A percentile compares a stretch with the other conserved stretches of the same genome.
Conservation (phyloP, 2,113 vertebrate genomes). For the Haemorhous mexicanus region DNA sequence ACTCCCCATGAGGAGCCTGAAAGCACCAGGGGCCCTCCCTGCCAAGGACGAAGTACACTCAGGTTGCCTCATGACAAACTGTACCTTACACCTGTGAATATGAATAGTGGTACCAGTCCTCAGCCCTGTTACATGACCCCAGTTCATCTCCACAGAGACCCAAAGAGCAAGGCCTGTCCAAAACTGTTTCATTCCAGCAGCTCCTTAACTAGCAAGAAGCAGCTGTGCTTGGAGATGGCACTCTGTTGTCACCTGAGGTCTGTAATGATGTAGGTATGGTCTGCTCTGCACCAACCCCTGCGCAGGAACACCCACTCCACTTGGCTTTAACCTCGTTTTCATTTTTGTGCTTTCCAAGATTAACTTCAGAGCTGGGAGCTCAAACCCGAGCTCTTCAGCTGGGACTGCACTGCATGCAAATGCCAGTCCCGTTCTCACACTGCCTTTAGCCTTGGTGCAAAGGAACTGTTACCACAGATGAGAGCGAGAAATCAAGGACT, state of each 20-base stretch:
- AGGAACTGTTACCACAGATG: background rate
- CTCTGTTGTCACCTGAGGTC: background rate
- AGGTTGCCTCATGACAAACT: background rate
- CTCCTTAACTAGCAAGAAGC: background rate
- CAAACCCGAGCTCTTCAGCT: background rate
- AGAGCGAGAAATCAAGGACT: background rate
- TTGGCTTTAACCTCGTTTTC: conserved; percentile 14
- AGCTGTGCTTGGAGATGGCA: background rate
- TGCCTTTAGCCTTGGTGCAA: background rate
- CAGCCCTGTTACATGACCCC: accelerated
- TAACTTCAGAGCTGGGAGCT: background rate
- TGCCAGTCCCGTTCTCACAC: background rate
- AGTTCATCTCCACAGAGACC: background rate
- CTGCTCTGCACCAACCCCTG: background rate
- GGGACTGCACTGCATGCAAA: background rate
- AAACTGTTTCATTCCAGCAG: background rate
- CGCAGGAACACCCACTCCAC: background rate
- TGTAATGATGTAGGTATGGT: background rate
- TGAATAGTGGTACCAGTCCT: background rate
- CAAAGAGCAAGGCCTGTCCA: background rate
- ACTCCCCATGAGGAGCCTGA: background rate
- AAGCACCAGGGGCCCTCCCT: background rate
- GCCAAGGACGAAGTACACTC: background rate
- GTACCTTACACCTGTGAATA: background rate
- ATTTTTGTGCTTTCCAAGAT: conserved; percentile 3